Base-by-base conservation (phyloP, 2,797 vertebrate genomes). In the Microcaecilia unicolor region DNA sequence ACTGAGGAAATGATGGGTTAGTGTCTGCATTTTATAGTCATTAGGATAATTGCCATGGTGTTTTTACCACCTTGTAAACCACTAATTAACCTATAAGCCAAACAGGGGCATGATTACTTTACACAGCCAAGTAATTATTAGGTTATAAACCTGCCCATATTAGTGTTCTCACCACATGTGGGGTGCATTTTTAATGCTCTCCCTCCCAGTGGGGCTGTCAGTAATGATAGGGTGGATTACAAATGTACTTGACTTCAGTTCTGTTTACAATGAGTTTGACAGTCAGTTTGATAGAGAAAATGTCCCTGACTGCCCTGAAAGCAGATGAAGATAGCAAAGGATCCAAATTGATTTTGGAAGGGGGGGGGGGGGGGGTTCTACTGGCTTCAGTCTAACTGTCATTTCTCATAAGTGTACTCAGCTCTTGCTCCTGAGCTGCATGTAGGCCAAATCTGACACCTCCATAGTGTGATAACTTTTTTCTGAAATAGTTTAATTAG, bases 1-100 rank as follows among this genome's bases (percentile, higher is more conserved):
- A 54, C 71, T 76, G 61, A 67, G 64, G 70, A 72, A 70, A 78
- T 66, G 76, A 74, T 67, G 53, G n/a, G 78, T 76, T 73, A 52
- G 72, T 77, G 64, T 55, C 28, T 58, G 60, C 58, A 70, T 41
- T 80, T 84, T 74, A 64, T 48, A 67, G 74, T 50, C 67, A 70
- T 72, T 66, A 61, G 46, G 64, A 74, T 68, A 77, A 77, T 80
- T 74, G 70, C 44, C n/a, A 50, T 69, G 46, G 75, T 74, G 37
- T 31, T 80, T 75, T 59, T 80, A 70, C 62, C 63, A 64, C 70
- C 70, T 70, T 74, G 25, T 65, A 70, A 72, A 34, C 60, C 48
- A 23, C 72, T 69, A 77, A 87, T 84, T 81, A 75, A 74, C 55
- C 65, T 70, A 31, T 31, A 56, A 61, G 53, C 59, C 64, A 72